Evolutionary conservation across 2,113 vertebrate genomes (phyloP), one percentile per base, ranked within the genome.

Genomic region (Neoarius graeffei): DNA sequence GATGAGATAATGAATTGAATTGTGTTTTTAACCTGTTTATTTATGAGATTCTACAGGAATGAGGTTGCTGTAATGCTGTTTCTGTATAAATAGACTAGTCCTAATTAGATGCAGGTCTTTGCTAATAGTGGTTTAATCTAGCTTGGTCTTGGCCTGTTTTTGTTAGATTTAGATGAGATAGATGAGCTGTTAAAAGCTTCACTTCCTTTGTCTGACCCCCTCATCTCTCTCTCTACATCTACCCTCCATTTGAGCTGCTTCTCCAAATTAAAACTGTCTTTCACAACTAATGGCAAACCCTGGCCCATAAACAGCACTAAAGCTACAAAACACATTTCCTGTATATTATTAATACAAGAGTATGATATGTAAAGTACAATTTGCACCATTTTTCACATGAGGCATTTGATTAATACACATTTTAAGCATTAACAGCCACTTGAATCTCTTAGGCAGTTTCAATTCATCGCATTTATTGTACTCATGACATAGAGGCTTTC

Each of bases 31-130:
- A 15, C 7, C 27, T 56, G 86, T 94, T 86, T 30, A 7, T 48
- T 54, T 77, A 73, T 77, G 27, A 57, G 30, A 56, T 69, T 62
- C 5, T 57, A 30, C 30, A 27, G 3, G 5, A 85, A 57, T 9
- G 48, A 27, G n/a, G 15, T 84, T 77, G 86, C 17, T 56, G 69
- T 80, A 79, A 85, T 48, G 30, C 64, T 30, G 27, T 48, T 81
- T 86, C 48, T 59, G 20, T 30, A 35, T 35, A 52, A 81, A 88
- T 81, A 30, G 64, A 35, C 76, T 20, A 81, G 54, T 82, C 69
- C 50, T 85, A 89, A 85, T 85, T 89, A 82, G 87, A 71, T 73
- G 66, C n/a, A 48, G 23, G 64, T 85, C 83, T 84, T 59, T 27
- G 25, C 74, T 85, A 85, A 85, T 85, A 85, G 87, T 10, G 20